Evolutionary conservation across 2,797 vertebrate species (phyloP), one percentile per base, ranked within the genome.

Genomic region (Etheostoma perlongum): DNA sequence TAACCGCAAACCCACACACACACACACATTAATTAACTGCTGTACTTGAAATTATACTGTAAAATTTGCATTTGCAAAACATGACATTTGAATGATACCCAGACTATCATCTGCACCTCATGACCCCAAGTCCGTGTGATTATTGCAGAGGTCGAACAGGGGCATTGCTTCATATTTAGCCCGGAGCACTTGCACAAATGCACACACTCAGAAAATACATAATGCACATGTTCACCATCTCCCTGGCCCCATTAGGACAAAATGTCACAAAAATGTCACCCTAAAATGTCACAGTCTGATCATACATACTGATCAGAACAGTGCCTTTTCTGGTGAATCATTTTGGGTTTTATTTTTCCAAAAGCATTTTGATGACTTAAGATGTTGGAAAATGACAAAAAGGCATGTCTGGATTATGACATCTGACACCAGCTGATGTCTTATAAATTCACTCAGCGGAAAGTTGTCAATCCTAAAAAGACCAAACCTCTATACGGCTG

Each of bases 211-310:
- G 19, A 11, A 67, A 65, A 76, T 49, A 60, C 46, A 75, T 70
- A 70, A 87, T 90, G 85, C 87, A 82, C 79, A 63, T 77, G 84
- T 71, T 76, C 78, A 51, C 73, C 62, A 47, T 81, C 73, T 83
- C 73, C 15, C 68, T 85, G 84, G 81, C 81, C 70, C 86, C 85
- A 83, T 87, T 87, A 86, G 88, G 81, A 87, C 70, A 60, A 92
- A 93, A 92, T 90, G 91, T 84, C 92, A 90, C 71, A 88, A 77
- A 91, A 94, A 94, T 93, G 89, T 91, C 91, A 89, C 66, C 62
- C 59, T 79, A 54, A 92, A 93, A 93, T 92, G 91, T 88, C 92
- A 91, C 61, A 40, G 88, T 77, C 74, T 78, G 85, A 91, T 90
- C 79, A 64, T 76, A 83, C 90, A 92, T 90, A 91, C 85, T 85